phyloP scores from a whole-genome alignment of 2,797 vertebrate species.

The Astyanax mexicanus region DNA sequence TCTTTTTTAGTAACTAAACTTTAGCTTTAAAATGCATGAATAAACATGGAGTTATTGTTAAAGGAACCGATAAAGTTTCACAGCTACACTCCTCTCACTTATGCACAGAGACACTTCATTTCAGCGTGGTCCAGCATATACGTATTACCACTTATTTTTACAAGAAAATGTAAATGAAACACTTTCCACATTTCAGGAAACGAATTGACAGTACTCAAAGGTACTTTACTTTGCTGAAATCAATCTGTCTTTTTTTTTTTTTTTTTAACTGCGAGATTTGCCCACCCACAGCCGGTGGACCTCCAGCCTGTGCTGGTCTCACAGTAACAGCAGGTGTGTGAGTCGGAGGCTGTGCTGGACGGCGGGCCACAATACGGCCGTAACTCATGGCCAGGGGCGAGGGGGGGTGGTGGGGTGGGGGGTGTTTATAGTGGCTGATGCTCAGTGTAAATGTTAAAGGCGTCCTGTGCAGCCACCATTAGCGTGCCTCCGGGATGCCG shows the following conservation, averaged over 20 bases:
- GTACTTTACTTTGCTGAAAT: slow-evolving; percentile 8
- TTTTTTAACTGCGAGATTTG: neutral
- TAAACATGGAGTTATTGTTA: neutral
- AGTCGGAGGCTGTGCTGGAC: neutral
- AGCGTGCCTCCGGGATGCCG: slow-evolving; percentile 63
- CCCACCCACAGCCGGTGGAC: neutral
- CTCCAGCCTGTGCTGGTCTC: neutral
- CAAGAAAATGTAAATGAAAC: slow-evolving; percentile 9
- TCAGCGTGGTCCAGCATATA: neutral
- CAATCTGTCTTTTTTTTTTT: neutral
- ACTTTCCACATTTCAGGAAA: neutral
- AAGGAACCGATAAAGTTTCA: neutral
- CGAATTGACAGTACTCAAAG: neutral
- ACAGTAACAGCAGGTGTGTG: slow-evolving; percentile 38
- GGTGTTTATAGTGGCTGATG: slow-evolving; percentile 58
- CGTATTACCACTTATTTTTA: neutral
- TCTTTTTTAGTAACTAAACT: too few species aligned
- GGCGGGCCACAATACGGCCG: slow-evolving; percentile 45
- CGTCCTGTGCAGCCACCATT: slow-evolving; percentile 59
- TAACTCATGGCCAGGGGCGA: slow-evolving; percentile 51
- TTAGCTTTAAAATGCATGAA: neutral
- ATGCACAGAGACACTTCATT: neutral
- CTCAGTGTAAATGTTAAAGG: slow-evolving; percentile 73
- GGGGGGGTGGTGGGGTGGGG: slow-evolving; percentile 43
- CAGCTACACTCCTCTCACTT: neutral